phyloP scores from a whole-genome alignment of 2,888 invertebrate genomes.

The Autographa gamma region DNA sequence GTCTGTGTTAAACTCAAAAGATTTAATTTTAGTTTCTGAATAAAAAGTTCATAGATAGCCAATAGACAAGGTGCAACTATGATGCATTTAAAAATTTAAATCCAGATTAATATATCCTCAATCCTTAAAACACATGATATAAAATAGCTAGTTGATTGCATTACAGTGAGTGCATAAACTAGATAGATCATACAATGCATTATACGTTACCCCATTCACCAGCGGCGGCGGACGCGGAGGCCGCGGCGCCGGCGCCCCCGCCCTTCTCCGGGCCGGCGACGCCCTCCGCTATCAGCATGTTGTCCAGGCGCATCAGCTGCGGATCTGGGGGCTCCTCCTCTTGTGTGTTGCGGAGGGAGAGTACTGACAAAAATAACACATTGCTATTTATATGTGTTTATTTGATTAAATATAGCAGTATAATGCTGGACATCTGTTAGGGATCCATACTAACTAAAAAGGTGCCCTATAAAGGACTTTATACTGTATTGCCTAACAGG shows the following conservation, averaged over 20 bases:
- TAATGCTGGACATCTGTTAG: no score
- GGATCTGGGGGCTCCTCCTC: constrained; percentile 99
- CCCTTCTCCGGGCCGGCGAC: constrained; percentile 98
- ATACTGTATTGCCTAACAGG: no score
- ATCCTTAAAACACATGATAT: not conserved
- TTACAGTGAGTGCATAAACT: constrained; percentile 27
- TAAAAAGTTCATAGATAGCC: no score
- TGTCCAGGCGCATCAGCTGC: constrained; percentile 99
- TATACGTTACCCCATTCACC: constrained; percentile 87
- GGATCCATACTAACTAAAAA: no score
- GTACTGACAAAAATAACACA: constrained; percentile 88
- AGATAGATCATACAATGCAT: constrained; percentile 42
- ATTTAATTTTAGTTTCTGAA: no score
- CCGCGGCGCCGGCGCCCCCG: constrained; percentile 95
- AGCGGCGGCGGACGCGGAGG: constrained; percentile 96
- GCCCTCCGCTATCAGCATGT: constrained; percentile 99
- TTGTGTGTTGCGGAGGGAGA: constrained; percentile 98
- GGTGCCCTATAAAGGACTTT: no score
- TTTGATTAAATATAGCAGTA: not conserved
- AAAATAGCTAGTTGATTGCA: not conserved
- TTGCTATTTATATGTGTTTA: not conserved
- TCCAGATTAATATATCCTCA: not conserved
- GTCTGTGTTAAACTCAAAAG: no score
- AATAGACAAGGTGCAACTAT: no score
- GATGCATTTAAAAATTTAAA: not conserved